Evolutionary conservation across 1,140 invertebrate species (phyloP).

Genomic region (Agrilus planipennis): DNA sequence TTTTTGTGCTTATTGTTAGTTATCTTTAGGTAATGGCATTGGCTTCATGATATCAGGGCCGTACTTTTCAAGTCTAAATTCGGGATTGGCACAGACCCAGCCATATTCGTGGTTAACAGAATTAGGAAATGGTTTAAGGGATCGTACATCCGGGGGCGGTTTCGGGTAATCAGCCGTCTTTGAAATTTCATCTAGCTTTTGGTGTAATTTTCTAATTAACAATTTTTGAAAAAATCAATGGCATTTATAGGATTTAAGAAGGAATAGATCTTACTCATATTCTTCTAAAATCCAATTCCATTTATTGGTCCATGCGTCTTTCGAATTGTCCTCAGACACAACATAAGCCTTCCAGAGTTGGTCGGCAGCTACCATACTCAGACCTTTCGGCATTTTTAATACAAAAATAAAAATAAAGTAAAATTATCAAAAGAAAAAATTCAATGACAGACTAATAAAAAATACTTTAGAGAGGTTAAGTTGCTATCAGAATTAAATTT

Average conservation of each 20-base stretch:
- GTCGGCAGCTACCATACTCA: no score
- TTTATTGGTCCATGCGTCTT: constrained; percentile 3
- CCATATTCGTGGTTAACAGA: not conserved
- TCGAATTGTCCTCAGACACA: no score
- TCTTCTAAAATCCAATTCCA: constrained; percentile 4
- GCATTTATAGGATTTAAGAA: not conserved
- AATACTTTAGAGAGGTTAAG: no score
- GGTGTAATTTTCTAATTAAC: not conserved
- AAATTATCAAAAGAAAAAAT: no score
- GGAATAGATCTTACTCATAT: constrained; percentile 1
- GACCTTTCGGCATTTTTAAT: no score
- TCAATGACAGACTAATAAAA: no score
- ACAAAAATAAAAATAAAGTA: no score
- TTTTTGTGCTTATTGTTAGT: no score
- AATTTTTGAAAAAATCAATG: not conserved
- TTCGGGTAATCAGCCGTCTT: not conserved
- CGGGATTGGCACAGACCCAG: not conserved
- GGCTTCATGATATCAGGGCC: constrained; percentile 4
- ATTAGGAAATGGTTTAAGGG: not conserved
- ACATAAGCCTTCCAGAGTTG: no score
- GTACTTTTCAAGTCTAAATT: constrained; percentile 6
- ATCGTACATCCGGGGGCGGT: not conserved
- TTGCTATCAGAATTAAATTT: no score
- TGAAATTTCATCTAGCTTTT: not conserved
- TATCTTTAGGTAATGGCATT: no score